Conservation (phyloP, 2,888 invertebrate species). For the Lacanobia oleracea region DNA sequence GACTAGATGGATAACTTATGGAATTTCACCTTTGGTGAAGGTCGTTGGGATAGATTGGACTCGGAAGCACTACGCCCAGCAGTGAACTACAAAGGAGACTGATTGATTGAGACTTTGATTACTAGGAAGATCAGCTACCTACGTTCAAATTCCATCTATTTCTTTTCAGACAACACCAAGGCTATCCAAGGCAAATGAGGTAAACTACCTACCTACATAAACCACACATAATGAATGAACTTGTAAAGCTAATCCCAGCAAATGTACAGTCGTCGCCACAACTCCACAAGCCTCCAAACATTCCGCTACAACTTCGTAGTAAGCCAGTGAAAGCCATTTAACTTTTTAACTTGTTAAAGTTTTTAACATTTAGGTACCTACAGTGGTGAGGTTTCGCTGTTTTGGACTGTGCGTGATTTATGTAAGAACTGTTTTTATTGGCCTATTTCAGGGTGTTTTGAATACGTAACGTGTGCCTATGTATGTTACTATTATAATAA, state of each 20-base stretch:
- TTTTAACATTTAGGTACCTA: constrained; percentile 58
- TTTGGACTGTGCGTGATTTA: constrained; percentile 41
- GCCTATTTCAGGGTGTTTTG: too few species aligned
- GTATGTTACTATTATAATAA: too few species aligned
- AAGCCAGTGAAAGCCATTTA: constrained; percentile 68
- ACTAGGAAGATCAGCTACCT: too few species aligned
- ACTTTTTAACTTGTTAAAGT: constrained; percentile 64
- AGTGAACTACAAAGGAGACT: too few species aligned
- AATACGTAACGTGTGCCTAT: too few species aligned
- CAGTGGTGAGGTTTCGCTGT: constrained; percentile 54
- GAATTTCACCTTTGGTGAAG: too few species aligned
- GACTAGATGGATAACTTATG: too few species aligned
- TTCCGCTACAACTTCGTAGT: constrained; percentile 60
- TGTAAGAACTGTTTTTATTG: constrained; percentile 17
- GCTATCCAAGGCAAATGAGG: background rate
- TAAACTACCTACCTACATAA: constrained; percentile 5
- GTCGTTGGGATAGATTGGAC: too few species aligned
- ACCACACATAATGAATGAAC: constrained; percentile 32
- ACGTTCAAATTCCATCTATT: too few species aligned
- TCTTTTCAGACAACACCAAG: too few species aligned
- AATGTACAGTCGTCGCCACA: constrained; percentile 31
- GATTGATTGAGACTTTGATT: too few species aligned
- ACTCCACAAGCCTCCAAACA: constrained; percentile 49
- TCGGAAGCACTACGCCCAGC: too few species aligned
- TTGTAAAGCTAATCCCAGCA: constrained; percentile 39